Conservation (phyloP, 2,888 invertebrate genomes). For the Eupithecia vulgata region DNA sequence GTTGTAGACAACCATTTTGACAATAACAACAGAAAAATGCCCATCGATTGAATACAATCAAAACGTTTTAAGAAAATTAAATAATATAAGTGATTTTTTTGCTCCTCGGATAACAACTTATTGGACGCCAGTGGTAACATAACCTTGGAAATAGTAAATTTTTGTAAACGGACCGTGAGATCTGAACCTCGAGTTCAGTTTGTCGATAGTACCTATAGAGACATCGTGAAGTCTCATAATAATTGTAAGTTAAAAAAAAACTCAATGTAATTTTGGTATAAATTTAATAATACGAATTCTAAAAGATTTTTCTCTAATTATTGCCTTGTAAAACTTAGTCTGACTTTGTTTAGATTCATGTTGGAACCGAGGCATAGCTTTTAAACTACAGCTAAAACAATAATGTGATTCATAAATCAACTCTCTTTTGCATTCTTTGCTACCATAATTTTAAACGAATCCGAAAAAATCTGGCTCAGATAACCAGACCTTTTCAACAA, state of each 20-base stretch:
- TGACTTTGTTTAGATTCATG: background rate
- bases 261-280: too few relatives aligned
- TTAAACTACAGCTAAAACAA: background rate
- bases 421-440: background rate
- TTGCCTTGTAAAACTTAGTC: background rate
- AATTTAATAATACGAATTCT: too few relatives aligned
- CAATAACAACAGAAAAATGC: background rate
- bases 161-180: too few relatives aligned
- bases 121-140: too few relatives aligned
- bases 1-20: background rate
- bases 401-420: background rate
- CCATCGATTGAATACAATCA: background rate
- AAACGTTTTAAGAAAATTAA: background rate
- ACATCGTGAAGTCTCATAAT: too few relatives aligned
- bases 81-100: too few relatives aligned
- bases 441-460: background rate
- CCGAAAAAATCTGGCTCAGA: constrained; percentile 4
- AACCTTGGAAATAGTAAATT: too few relatives aligned
- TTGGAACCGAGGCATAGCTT: background rate
- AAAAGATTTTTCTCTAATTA: background rate
- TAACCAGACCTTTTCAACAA: constrained; percentile 1
- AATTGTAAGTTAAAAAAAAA: too few relatives aligned
- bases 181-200: background rate
- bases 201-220: background rate
- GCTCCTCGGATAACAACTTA: background rate